These are phyloP conservation scores for Malacosoma neustria DNA, from an alignment of 2,888 invertebrate genomes.

Conservation along the genomic window DNA sequence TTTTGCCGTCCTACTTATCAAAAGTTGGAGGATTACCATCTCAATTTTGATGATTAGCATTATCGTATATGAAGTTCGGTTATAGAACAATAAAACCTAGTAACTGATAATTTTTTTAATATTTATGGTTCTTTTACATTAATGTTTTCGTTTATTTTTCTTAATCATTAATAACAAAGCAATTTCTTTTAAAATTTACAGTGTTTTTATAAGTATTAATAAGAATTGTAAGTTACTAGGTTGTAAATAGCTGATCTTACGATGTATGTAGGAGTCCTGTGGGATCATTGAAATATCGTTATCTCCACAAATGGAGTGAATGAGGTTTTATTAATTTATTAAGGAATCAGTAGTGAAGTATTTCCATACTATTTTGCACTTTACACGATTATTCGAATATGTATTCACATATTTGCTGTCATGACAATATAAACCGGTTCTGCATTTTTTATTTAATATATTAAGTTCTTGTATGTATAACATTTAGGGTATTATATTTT, in stretches of 20 bases:
- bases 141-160: too few species aligned
- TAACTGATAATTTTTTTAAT: too few species aligned
- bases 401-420: background rate
- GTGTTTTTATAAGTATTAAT: too few species aligned
- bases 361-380: background rate
- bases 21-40: constrained; percentile 35
- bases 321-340: constrained; percentile 34
- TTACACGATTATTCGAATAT: background rate
- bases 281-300: constrained; percentile 49
- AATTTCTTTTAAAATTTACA: too few species aligned
- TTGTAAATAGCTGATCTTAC: too few species aligned
- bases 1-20: constrained; percentile 49
- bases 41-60: constrained; percentile 22
- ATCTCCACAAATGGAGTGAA: constrained; percentile 66
- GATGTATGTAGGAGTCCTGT: too few species aligned
- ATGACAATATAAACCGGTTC: constrained; percentile 9
- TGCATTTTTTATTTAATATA: background rate
- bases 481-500: too few species aligned
- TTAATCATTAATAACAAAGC: too few species aligned
- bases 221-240: too few species aligned
- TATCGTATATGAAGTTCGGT: constrained; percentile 1
- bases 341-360: constrained; percentile 10
- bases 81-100: background rate
- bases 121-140: too few species aligned
- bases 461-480: too few species aligned